Base-by-base conservation (phyloP, 2,888 invertebrate species). In the Mycogona germanica region DNA sequence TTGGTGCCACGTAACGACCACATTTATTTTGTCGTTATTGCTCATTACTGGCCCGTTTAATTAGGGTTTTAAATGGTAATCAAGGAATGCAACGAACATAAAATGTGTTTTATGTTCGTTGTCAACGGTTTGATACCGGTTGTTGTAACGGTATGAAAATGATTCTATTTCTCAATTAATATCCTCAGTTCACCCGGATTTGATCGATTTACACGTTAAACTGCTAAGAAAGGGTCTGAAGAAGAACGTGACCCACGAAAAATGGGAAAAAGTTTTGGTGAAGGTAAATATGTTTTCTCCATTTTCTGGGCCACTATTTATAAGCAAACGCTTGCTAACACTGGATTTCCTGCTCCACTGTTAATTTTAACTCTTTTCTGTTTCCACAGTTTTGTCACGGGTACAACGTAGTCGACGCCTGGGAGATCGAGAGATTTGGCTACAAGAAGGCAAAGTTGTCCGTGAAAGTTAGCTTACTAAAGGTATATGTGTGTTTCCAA, bases 361-460 rank as follows among this genome's bases (percentile, higher is more conserved):
- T n/a, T 30, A 30, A 14, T 41, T 28, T 48, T 19, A 49, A 12
- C 40, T 46, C 30, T 55, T 25, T 50, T 23, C 47, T 57, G 51
- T 42, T 46, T 41, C 61, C 65, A 38, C 63, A 72, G 75, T 88
- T 93, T 72, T 89, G 91, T 70, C 87, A 91, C 67, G 81, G 81
- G 48, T 89, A 89, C 65, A 84, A 83, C 60, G 82, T 84, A 60
- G 85, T 89, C 66, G 93, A 95, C 76, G 92, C 87, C 54, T 92
- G 92, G 92, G 93, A 95, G 74, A 76, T 96, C 54, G 93, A 95
- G 70, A 77, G 92, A 61, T 92, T 92, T 74, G 93, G 95, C 37
- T 97, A 95, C 73, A 88, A 87, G 69, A 88, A 92, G 72, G 81
- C 91, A 60, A 84, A 87, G 64, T 76, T 88, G 49, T 79, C 81